Percentiles rank a stretch among this genome's conserved stretches.
These are phyloP conservation scores for Amiota communis DNA, from an alignment of 2,888 invertebrate genomes.

Conservation along the genomic window DNA sequence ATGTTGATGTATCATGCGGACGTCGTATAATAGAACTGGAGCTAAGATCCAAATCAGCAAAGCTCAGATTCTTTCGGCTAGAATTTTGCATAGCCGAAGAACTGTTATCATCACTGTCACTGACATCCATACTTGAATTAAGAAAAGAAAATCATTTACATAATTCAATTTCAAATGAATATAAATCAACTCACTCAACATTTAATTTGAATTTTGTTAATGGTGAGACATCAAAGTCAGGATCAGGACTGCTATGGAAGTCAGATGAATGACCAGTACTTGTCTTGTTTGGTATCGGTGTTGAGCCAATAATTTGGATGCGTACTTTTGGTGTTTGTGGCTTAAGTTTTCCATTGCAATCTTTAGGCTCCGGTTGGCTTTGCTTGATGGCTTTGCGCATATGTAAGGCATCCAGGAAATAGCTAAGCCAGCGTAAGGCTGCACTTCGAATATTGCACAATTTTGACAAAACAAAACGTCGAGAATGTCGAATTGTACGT, in stretches of 20 bases:
- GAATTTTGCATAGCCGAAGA: too few species aligned
- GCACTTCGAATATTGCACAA: constrained; percentile 69
- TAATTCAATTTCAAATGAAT: too few species aligned
- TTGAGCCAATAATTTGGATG: constrained; percentile 54
- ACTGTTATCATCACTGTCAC: too few species aligned
- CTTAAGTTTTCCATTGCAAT: not conserved
- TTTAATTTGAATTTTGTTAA: constrained; percentile 59
- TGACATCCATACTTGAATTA: too few species aligned
- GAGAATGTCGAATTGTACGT: constrained; percentile 63
- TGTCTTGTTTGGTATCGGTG: constrained; percentile 52
- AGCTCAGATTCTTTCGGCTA: constrained; percentile 29
- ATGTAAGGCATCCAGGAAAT: constrained; percentile 60
- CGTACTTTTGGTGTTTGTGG: constrained; percentile 43
- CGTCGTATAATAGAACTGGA: constrained; percentile 48
- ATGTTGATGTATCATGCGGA: constrained; percentile 63
- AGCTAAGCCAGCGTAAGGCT: constrained; percentile 59
- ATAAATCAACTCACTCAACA: constrained; percentile 49
- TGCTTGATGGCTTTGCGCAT: constrained; percentile 51
- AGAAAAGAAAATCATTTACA: too few species aligned
- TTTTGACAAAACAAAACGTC: constrained; percentile 68
- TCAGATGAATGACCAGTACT: constrained; percentile 39
- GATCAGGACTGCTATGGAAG: constrained; percentile 49
- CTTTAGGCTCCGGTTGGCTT: constrained; percentile 7
- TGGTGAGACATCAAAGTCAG: constrained; percentile 56
- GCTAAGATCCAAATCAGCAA: constrained; percentile 54